Base-by-base conservation (phyloP, 2,113 vertebrate species). In the Carettochelys insculpta region DNA sequence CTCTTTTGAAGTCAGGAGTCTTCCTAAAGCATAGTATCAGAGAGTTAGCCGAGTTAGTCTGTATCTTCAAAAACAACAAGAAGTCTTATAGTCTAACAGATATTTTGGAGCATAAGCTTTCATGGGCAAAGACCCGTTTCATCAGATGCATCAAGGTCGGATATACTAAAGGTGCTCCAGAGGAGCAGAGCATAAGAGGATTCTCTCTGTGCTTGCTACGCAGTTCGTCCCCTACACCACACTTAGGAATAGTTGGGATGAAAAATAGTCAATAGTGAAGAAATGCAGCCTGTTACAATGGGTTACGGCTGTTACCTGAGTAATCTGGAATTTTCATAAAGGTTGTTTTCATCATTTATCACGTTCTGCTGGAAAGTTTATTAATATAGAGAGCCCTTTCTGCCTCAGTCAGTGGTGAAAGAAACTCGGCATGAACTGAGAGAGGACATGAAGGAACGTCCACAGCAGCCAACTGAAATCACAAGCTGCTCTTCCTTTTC, bases 331-430 rank as follows among this genome's bases (percentile, higher is more conserved):
- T 20, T 53, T 53, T 38, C 19, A 68, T 68, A 34, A 38, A 12
- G 34, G 31, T 78, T 52, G n/a, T 41, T 78, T 78, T 78, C 51
- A 25, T 25, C 52, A 22, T 78, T 79, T 79, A 22, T 78, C n/a
- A 52, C 14, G 3, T 92, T 85, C 50, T 85, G 22, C 27, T 43
- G 41, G 27, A 11, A 90, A 77, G 50, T 50, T 86, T 61, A 43
- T 38, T 34, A 31, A 1, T 3, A 43, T 3, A 0, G 2, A 34
- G 27, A 0, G 0, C 38, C n/a, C 38, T 6, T 68, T 43, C 41
- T 87, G 43, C 1, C 1, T 0, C 0, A 5, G 41, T 77, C 1
- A 3, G 2, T 22, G 43, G 1, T 2, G 20, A 22, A 38, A 75
- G 54, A 85, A 8, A n/a, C 73, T 80, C 79, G 71, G 34, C 78